Conservation (phyloP, 2,797 vertebrate genomes). For the Gouania willdenowi region DNA sequence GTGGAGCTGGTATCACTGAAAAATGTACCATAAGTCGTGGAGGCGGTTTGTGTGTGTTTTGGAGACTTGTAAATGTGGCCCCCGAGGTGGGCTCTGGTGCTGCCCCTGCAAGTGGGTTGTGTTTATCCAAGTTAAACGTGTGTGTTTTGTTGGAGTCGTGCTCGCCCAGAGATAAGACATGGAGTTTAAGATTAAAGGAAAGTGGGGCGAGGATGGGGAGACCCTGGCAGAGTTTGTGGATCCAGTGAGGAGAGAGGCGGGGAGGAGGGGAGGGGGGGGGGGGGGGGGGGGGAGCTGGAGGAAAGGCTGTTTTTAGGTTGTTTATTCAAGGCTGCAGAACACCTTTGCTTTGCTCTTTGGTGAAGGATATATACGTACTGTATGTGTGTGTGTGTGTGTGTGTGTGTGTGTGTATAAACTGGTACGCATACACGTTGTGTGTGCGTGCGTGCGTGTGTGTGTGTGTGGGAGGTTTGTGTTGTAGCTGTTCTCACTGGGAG, state of each 20-base stretch:
- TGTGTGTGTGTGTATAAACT: conserved; percentile 15
- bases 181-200: conserved; percentile 57
- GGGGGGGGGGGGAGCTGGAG: conserved; percentile 1
- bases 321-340: conserved; percentile 63
- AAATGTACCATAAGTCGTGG: conserved; percentile 8
- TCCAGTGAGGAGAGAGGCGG: conserved; percentile 1
- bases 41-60: conserved; percentile 21
- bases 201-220: conserved; percentile 33
- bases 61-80: conserved; percentile 28
- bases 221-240: conserved; percentile 40
- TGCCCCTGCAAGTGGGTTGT: conserved; percentile 31
- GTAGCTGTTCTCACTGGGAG: conserved; percentile 47
- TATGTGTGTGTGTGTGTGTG: conserved; percentile 17
- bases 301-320: conserved; percentile 46
- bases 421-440: no score
- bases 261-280: conserved; percentile 2
- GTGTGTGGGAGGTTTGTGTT: conserved; percentile 26
- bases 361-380: conserved; percentile 36
- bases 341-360: no score
- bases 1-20: no score
- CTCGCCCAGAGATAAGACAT: conserved; percentile 47
- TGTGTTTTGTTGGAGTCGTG: conserved; percentile 36
- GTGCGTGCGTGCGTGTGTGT: conserved; percentile 9
- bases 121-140: conserved; percentile 50
- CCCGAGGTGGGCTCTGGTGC: conserved; percentile 29